Percentiles rank a stretch among this genome's conserved stretches.
Evolutionary conservation across 2,113 vertebrate species (phyloP).

Genomic region (Lasiurus borealis): DNA sequence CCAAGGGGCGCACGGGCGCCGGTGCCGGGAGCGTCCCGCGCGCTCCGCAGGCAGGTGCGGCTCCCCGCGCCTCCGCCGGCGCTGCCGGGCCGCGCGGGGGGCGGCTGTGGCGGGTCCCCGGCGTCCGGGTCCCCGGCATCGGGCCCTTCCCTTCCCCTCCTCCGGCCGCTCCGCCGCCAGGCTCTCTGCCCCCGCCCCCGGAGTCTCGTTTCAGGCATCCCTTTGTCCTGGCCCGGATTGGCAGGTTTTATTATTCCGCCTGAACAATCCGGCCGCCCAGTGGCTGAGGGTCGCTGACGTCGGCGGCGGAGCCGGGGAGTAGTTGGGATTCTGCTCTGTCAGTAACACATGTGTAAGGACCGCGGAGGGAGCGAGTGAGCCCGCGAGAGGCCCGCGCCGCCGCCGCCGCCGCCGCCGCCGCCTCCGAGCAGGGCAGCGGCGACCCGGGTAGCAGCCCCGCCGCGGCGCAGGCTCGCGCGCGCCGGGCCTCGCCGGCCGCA

Average conservation of each 20-base stretch:
- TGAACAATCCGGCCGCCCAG: slow-evolving; percentile 89
- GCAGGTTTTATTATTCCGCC: slow-evolving; percentile 93
- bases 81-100: too few relatives aligned
- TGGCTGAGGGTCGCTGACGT: slow-evolving; percentile 90
- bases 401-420: slow-evolving; percentile 58
- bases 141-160: slow-evolving; percentile 53
- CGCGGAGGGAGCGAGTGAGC: slow-evolving; percentile 76
- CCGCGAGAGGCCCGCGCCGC: slow-evolving; percentile 79
- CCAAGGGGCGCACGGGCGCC: not conserved
- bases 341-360: slow-evolving; percentile 93
- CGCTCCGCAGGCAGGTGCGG: not conserved
- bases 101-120: not conserved
- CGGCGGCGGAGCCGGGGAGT: slow-evolving; percentile 88
- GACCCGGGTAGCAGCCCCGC: slow-evolving; percentile 1
- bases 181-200: slow-evolving; percentile 1
- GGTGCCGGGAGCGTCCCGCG: not conserved
- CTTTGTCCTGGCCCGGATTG: slow-evolving; percentile 90
- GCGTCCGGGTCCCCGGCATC: not conserved
- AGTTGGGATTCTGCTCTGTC: slow-evolving; percentile 94
- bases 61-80: not conserved
- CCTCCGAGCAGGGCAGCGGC: slow-evolving; percentile 72
- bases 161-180: not conserved
- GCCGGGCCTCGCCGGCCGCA: slow-evolving; percentile 16
- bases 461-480: slow-evolving; percentile 46
- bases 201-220: slow-evolving; percentile 79